Evolutionary conservation across 1,140 invertebrate genomes (phyloP), one percentile per base, ranked within the genome.

Genomic region (Euwallacea similis): DNA sequence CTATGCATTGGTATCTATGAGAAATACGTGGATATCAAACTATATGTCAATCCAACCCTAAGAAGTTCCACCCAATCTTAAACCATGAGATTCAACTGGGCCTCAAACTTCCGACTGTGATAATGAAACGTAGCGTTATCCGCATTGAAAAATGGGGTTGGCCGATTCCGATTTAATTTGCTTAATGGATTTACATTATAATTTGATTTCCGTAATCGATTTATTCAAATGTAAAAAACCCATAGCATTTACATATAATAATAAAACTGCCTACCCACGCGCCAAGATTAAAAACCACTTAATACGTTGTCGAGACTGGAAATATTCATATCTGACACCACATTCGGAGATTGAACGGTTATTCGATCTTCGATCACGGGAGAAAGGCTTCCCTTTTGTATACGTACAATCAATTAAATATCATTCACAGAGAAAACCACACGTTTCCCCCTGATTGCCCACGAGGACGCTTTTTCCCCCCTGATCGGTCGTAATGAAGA

Each of bases 171-270:
- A 41, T 42, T 61, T 61, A 61, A 61, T 61, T 42, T 42, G 1
- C 59, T 15, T 61, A 61, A 61, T 61, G 59, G 59, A 61, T 61
- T 61, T 61, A 42, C 59, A 61, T 61, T 42, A 61, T 61, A 61
- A 61, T 61, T 61, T 61, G 59, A 61, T 61, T 61, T 43, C 59
- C 8, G 59, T 61, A 61, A 61, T 61, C 59, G 59, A 61, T 61
- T 61, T 61, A 61, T 61, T 61, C 42, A 61, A 61, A 61, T 61
- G 54, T 56, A 56, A 56, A 16, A 50, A 56, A 11, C 46, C 16
- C n/a, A 16, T 13, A 58, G 16, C 41, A 61, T 61, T 61, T 61
- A 11, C 59, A 61, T 61, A 61, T 61, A 61, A 43, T 61, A 61
- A 56, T 42, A 42, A 58, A 42, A 61, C 59, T 43, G 59, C 8